Evolutionary conservation across 2,888 invertebrate genomes (phyloP).

Genomic region (Pherbina coryleti): DNA sequence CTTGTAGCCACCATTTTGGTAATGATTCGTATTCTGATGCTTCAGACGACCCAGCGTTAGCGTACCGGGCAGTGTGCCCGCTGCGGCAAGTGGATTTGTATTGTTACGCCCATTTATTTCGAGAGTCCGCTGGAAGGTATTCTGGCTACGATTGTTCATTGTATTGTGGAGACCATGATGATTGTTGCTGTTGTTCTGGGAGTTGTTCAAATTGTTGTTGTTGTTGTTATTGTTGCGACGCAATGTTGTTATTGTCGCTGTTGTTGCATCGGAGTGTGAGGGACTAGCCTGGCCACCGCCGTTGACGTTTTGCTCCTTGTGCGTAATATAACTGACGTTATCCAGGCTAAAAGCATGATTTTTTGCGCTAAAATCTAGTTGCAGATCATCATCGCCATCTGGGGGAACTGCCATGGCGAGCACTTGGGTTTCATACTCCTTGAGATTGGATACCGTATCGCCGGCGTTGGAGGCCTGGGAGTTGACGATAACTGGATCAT

Average conservation of each 20-base stretch:
- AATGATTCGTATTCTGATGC: conserved; percentile 67
- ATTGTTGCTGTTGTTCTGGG: conserved; percentile 75
- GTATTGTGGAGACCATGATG: conserved; percentile 58
- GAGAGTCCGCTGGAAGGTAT: conserved; percentile 67
- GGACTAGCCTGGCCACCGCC: conserved; percentile 79
- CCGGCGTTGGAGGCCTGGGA: conserved; percentile 70
- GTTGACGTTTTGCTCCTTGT: conserved; percentile 74
- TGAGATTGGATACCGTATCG: conserved; percentile 75
- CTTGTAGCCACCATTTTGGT: conserved; percentile 68
- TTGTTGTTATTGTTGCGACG: conserved; percentile 67
- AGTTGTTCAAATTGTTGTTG: conserved; percentile 71
- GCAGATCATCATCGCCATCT: conserved; percentile 85
- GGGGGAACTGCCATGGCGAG: conserved; percentile 92
- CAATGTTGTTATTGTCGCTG: conserved; percentile 79
- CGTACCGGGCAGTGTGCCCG: conserved; percentile 64
- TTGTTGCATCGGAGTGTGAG: conserved; percentile 85
- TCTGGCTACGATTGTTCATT: conserved; percentile 66
- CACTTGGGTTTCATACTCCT: conserved; percentile 95
- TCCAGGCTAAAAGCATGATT: conserved; percentile 90
- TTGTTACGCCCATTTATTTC: conserved; percentile 69
- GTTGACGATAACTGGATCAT: conserved; percentile 76
- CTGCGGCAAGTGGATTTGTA: conserved; percentile 62
- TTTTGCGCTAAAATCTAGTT: conserved; percentile 87
- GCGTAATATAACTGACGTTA: conserved; percentile 89
- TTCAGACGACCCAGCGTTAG: conserved; percentile 68